Base-by-base conservation (phyloP, 37 sponge, comb jelly and placozoan species). In the Chondrosia reniformis region DNA sequence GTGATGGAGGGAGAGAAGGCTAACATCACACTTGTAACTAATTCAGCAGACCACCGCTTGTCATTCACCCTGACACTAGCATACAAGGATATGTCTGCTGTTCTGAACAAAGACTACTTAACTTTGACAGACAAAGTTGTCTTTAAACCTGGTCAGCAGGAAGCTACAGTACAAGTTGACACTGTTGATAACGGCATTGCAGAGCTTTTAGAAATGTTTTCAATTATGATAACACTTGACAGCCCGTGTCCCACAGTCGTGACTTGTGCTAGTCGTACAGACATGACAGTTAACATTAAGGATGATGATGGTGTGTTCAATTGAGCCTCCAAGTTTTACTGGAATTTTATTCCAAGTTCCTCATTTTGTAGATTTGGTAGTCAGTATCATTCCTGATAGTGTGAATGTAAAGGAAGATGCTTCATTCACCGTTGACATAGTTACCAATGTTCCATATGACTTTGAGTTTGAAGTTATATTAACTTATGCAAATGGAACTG, bases 1-100 rank as follows among this genome's bases (percentile, higher is more conserved):
- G 41, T 37, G 17, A 40, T 6, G 17, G 72, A 69, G 72, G 72
- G 72, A 24, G 42, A 13, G 2, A 39, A 15, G 3, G 43, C 43
- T 9, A 69, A 1, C 43, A 40, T 69, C 72, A 69, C 72, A 10
- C 0, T 69, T 41, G 72, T 69, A 69, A 40, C 72, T 17, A 69
- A 25, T 40, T 25, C 72, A 36, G 7, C 72, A 2, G 41, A 10
- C 42, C 42, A 69, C 44, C 1, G 25, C 4, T 69, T 69, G 24
- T 25, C 72, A 8, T 69, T 69, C 44, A 6, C 43, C 22, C 24
- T 69, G 12, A 3, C 25, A 3, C 72, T 69, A 24, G 42, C 42
- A 44, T 69, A n/a, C 72, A 36, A 42, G 42, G 72, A 69, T 17
- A 2, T 10, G 2, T n/a, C 72, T 38, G 72, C 72, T 25, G 42